Percentiles rank a stretch among this genome's conserved stretches.
These are phyloP conservation scores for Acleris cristana DNA, from an alignment of 2,888 invertebrate genomes.

Conservation along the genomic window DNA sequence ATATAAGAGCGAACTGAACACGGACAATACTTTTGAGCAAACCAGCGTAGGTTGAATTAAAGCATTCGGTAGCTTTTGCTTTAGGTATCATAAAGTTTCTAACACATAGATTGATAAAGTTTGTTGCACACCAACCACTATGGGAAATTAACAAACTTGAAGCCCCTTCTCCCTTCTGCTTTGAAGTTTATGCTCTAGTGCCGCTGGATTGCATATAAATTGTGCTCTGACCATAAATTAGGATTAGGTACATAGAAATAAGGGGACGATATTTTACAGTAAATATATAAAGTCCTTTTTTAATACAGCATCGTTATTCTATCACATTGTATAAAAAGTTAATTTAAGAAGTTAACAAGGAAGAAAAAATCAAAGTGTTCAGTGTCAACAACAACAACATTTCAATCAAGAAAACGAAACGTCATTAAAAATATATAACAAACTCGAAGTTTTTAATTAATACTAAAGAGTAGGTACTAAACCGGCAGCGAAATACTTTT, in stretches of 20 bases:
- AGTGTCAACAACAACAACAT: conserved; percentile 1
- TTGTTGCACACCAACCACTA: conserved; percentile 66
- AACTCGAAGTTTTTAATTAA: conserved; percentile 50
- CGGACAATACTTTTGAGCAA: conserved; percentile 7
- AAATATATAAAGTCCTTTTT: too few species aligned
- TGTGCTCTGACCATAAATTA: conserved; percentile 49
- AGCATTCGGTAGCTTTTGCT: conserved; percentile 1
- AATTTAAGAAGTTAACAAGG: neutral
- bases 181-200: conserved; percentile 53
- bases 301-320: too few species aligned
- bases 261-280: too few species aligned
- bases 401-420: neutral
- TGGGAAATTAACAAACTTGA: conserved; percentile 77
- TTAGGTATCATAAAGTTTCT: conserved; percentile 57
- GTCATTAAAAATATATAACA: conserved; percentile 11
- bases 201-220: conserved; percentile 62
- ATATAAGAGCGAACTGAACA: conserved; percentile 13
- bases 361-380: neutral
- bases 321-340: too few species aligned
- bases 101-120: conserved; percentile 72
- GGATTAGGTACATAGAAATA: conserved; percentile 32
- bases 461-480: conserved; percentile 42
- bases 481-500: conserved; percentile 48
- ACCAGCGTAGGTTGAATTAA: neutral
- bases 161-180: conserved; percentile 59